Evolutionary conservation across 1,140 invertebrate genomes (phyloP), one percentile per base, ranked within the genome.

Genomic region (Piezodorus guildinii): DNA sequence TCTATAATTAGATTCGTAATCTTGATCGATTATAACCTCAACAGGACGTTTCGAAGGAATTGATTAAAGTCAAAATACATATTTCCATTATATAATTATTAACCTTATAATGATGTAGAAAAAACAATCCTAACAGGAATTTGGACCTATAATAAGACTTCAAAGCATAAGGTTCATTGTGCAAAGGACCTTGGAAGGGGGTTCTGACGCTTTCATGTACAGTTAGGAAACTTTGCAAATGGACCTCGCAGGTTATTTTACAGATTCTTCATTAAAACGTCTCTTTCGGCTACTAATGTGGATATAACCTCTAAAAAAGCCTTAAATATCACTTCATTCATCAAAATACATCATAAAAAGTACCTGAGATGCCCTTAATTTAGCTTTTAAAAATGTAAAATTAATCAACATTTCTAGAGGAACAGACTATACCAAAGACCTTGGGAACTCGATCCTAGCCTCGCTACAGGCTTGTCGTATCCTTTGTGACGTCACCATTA

Each of bases 361-460:
- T 12, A 39, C 6, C 34, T 39, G 34, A 12, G 12, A 39, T 5
- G 34, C 12, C 34, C 12, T 39, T 39, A 39, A 39, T 39, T 39
- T 12, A 39, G 34, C 34, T 12, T 10, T 1, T 12, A 39, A 39
- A 39, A 39, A 39, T 39, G 34, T 39, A 39, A 39, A 23, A 27
- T 23, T 56, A 56, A 21, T 16, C 19, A 23, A 23, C 23, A 56
- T 23, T 56, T 56, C 52, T 56, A 56, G 52, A 56, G 23, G 52
- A 63, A 23, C 62, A 39, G 64, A 65, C 64, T 65, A 46, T 65
- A 65, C 64, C 17, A 2, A 49, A 65, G 64, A 65, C 58, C 64
- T 65, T 65, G 64, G 64, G 54, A 65, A 65, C 43, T 44, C 39
- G 51, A 61, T 46, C 60, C 59, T 61, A 60, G 54, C 54, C 64